Evolutionary conservation across 2,797 vertebrate genomes (phyloP), one percentile per base, ranked within the genome.

Genomic region (Lophura swinhoii): DNA sequence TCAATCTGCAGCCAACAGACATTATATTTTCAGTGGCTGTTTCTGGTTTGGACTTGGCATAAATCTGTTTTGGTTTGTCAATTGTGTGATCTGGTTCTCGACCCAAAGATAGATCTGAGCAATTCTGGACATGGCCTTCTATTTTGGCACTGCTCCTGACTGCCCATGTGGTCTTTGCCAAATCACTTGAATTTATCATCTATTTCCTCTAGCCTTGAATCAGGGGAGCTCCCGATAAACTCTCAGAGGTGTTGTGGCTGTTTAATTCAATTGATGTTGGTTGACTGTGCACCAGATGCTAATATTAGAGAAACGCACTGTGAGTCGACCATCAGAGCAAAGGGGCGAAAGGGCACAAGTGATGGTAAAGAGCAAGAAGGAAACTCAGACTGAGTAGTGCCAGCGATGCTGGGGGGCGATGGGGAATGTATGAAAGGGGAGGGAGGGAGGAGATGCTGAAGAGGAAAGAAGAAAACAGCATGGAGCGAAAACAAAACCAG

Each of bases 31-130:
- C 43, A 67, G 87, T 78, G 80, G 6, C 56, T 88, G 67, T 84
- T 89, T 96, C 79, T 92, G 67, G 46, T 96, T 87, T 91, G 86
- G 80, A 29, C 70, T 79, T 8, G 20, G 46, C 55, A 58, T 92
- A 78, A 91, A 73, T 83, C 48, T 86, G 20, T 91, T 96, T 63
- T 1, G 16, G 3, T 82, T 93, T 89, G 53, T 88, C 46, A 48
- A 10, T 72, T 53, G 29, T 59, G 35, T 1, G 13, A n/a, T 95
- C 49, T 7, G 6, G 0, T 92, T 93, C 76, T 85, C 46, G 76
- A 73, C 70, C 84, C 3, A 2, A 56, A 46, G 82, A 83, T 24
- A 24, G 48, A 85, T 75, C 66, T 77, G 63, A 33, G 73, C 60
- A 44, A 69, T 84, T 80, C 67, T 33, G n/a, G 37, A 66, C 39